These are phyloP conservation scores for Polymixis flavicincta DNA, from an alignment of 2,888 invertebrate species.

Conservation along the genomic window DNA sequence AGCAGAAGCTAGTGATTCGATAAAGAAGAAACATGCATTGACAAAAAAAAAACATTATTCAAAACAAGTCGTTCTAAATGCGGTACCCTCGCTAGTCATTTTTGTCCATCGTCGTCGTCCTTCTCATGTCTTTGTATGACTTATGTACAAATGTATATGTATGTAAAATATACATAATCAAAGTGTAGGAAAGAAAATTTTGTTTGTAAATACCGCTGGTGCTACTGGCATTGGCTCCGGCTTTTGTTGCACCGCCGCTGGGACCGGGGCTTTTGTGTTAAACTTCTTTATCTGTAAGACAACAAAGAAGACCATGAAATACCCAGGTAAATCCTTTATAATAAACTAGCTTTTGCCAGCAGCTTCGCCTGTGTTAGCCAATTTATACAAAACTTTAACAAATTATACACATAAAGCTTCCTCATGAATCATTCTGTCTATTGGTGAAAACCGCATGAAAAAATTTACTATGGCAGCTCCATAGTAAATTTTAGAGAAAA, in stretches of 20 bases:
- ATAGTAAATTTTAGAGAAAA: too few species aligned
- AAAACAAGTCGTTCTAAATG: neutral
- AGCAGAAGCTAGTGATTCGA: too few species aligned
- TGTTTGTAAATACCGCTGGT: conserved; percentile 28
- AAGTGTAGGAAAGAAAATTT: neutral
- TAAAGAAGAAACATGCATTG: neutral
- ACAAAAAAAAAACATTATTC: neutral
- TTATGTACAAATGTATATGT: neutral
- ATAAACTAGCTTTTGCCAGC: neutral
- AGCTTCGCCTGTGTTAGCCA: too few species aligned
- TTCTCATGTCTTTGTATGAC: neutral
- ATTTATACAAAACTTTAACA: too few species aligned
- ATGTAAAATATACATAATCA: conserved; percentile 4
- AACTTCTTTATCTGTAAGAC: conserved; percentile 42
- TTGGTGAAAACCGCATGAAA: too few species aligned
- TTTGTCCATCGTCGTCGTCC: neutral
- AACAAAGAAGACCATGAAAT: neutral
- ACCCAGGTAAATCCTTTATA: neutral
- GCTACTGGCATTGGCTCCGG: conserved; percentile 32
- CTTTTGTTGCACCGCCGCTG: conserved; percentile 18
- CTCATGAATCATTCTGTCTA: too few species aligned
- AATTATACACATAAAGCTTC: too few species aligned
- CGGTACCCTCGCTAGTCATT: neutral
- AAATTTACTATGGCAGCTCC: too few species aligned
- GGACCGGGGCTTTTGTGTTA: conserved; percentile 1